Base-by-base conservation (phyloP, 2,113 vertebrate genomes). In the Grallaria varia region DNA sequence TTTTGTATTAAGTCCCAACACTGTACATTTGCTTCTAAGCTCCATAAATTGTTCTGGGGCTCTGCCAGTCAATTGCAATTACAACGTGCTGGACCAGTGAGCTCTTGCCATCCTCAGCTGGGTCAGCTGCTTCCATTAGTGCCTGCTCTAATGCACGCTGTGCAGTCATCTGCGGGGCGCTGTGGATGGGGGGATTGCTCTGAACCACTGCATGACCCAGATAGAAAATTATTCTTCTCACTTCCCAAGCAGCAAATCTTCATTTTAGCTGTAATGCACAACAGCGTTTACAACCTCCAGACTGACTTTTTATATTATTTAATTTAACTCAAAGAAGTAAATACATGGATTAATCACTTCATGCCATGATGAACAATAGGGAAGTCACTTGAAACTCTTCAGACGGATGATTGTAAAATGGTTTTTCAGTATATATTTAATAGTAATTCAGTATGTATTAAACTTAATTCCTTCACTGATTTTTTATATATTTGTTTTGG, bases 231-330 rank as follows among this genome's bases (percentile, higher is more conserved):
- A 8, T 55, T 60, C 52, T 56, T 83, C 50, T 27, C 12, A 0
- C 45, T 83, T 90, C 68, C 30, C 30, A 37, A 37, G 59, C 64
- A 55, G 72, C 30, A 71, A 52, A 55, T 42, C 53, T 63, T 86
- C 15, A 3, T 66, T 63, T 44, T 63, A 69, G 22, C 62, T 60
- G 47, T 24, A 33, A 6, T 14, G 14, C 30, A 12, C 62, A 16
- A 3, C 22, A 44, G 25, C 0, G 0, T 72, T 88, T 7, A 4
- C 4, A 68, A 64, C 40, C 37, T 84, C 44, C 49, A 14, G 50
- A 35, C 19, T 58, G 58, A 71, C 22, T 35, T 33, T 15, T 67
- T 35, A 1, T 4, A 2, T 39, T 74, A 80, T 81, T 9, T 24
- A 40, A 47, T 74, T 81, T 4, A 8, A 23, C 21, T 74, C 7